Evolutionary conservation across 2,797 vertebrate genomes (phyloP).

Genomic region (Ispidina picta): DNA sequence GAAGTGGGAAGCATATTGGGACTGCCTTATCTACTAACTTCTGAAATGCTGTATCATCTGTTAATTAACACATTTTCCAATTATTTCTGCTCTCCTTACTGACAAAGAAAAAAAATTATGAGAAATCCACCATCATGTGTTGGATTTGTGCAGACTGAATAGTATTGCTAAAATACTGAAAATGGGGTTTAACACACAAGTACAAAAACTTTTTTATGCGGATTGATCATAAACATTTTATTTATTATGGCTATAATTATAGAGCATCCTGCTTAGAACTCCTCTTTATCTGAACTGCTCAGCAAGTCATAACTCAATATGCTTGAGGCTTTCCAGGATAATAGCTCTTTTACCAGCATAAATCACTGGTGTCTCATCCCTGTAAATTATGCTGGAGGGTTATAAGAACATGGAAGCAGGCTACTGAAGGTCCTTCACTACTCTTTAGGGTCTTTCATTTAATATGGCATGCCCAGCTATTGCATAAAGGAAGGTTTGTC

Average conservation of each 20-base stretch:
- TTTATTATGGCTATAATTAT: constrained; percentile 44
- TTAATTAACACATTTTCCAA: constrained; percentile 4
- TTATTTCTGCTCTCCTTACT: neutral
- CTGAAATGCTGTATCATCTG: neutral
- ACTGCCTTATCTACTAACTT: neutral
- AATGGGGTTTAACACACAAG: neutral
- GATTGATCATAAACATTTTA: constrained; percentile 11
- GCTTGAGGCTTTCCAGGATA: constrained; percentile 68
- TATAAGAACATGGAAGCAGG: constrained; percentile 65
- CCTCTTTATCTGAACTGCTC: constrained; percentile 45
- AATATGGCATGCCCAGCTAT: neutral
- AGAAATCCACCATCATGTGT: neutral
- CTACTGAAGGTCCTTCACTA: constrained; percentile 65
- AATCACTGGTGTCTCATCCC: constrained; percentile 69
- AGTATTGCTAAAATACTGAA: neutral
- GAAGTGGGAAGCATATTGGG: neutral
- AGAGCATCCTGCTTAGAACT: constrained; percentile 32
- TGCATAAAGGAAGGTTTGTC: constrained; percentile 75
- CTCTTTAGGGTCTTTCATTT: constrained; percentile 77
- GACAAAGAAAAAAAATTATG: neutral
- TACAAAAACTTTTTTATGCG: neutral
- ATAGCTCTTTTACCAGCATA: constrained; percentile 70
- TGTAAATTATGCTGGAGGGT: constrained; percentile 62
- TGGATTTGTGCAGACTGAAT: neutral
- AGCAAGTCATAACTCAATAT: constrained; percentile 7